These are phyloP conservation scores for Cantharis lateralis DNA, from an alignment of 2,888 invertebrate species.

Conservation along the genomic window DNA sequence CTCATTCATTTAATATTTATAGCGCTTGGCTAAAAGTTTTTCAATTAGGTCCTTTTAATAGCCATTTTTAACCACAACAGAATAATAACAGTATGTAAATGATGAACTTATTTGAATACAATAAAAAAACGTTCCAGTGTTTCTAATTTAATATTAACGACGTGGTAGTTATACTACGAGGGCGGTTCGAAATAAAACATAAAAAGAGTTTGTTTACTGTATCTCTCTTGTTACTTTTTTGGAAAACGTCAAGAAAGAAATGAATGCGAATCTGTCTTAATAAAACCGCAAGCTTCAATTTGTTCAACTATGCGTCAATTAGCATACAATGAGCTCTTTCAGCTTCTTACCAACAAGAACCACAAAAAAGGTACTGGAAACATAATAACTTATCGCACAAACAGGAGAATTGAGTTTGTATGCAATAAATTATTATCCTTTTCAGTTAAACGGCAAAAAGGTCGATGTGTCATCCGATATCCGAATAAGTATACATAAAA, in stretches of 20 bases:
- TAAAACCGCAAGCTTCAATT: constrained; percentile 12
- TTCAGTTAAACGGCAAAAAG: constrained; percentile 11
- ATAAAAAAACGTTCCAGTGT: neutral
- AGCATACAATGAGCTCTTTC: constrained; percentile 29
- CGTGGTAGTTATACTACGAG: neutral
- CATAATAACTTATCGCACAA: constrained; percentile 25
- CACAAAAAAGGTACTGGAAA: constrained; percentile 23
- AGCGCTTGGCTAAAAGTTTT: neutral
- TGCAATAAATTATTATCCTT: neutral
- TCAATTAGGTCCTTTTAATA: neutral
- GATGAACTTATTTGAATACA: neutral
- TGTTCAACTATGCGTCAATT: constrained; percentile 28
- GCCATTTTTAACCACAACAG: neutral
- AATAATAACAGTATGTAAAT: neutral
- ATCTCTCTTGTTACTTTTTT: neutral
- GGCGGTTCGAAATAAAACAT: neutral
- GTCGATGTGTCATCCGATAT: constrained; percentile 26
- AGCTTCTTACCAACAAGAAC: constrained; percentile 17
- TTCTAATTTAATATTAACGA: neutral
- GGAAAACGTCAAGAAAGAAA: neutral
- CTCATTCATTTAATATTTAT: neutral
- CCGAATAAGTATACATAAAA: constrained; percentile 4
- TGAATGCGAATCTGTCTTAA: neutral
- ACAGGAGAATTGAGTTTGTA: constrained; percentile 26
- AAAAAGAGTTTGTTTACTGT: neutral